Evolutionary conservation across 2,888 invertebrate species (phyloP).

Genomic region (Brachypalpus laphriformis): DNA sequence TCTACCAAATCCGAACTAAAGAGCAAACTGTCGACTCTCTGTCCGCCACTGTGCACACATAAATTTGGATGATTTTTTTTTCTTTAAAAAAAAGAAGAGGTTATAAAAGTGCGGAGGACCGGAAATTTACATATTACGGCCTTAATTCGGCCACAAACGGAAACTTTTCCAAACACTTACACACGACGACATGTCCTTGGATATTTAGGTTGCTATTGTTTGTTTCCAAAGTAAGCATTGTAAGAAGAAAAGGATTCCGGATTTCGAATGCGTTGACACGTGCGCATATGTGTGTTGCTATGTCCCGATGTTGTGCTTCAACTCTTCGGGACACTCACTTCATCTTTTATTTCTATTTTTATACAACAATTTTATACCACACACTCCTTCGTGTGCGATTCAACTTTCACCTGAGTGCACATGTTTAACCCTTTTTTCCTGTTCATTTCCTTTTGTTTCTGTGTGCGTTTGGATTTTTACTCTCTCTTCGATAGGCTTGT

Average conservation of each 20-base stretch:
- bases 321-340: neutral
- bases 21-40: slow-evolving; percentile 21
- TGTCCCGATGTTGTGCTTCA: neutral
- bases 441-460: slow-evolving; percentile 12
- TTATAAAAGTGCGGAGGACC: neutral
- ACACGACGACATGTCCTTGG: slow-evolving; percentile 20
- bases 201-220: slow-evolving; percentile 12
- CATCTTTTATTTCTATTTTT: neutral
- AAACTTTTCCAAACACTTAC: slow-evolving; percentile 24
- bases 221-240: neutral
- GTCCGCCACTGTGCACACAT: neutral
- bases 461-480: neutral
- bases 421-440: slow-evolving; percentile 19
- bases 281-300: neutral
- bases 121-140: slow-evolving; percentile 34
- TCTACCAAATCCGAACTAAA: neutral
- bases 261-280: slow-evolving; percentile 21
- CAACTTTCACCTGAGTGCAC: slow-evolving; percentile 48
- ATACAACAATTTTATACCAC: slow-evolving; percentile 24
- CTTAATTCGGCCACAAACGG: slow-evolving; percentile 19
- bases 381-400: neutral
- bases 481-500: neutral
- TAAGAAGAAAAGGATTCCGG: slow-evolving; percentile 3
- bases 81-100: neutral
- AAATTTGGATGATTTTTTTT: neutral